phyloP scores from a whole-genome alignment of 92 coral and sea anemone genomes.

The Paramuricea clavata region DNA sequence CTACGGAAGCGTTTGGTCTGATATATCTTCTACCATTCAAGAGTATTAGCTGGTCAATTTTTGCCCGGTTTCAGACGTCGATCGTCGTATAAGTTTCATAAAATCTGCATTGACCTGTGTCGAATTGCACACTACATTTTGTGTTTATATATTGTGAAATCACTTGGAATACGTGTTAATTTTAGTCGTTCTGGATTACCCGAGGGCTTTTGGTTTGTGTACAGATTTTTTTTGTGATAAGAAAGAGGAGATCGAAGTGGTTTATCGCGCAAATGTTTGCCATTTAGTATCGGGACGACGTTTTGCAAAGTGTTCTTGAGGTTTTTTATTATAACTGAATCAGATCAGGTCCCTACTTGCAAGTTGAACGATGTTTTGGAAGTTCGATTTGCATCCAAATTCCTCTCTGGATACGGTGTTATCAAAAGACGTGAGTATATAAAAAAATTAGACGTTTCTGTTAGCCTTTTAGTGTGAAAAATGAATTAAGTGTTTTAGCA shows the following conservation, averaged over 20 bases:
- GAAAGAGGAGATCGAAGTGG: neutral
- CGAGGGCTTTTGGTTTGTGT: conserved; percentile 10
- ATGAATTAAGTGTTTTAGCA: neutral
- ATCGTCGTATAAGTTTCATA: neutral
- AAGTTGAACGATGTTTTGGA: conserved; percentile 95
- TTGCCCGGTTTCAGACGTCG: neutral
- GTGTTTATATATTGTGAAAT: conserved; percentile 1
- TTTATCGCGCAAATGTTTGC: neutral
- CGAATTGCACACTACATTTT: neutral
- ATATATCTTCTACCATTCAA: neutral
- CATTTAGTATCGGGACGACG: neutral
- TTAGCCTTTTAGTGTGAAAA: conserved; percentile 1
- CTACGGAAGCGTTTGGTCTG: neutral
- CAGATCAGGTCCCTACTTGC: conserved; percentile 20
- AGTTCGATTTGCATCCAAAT: conserved; percentile 95
- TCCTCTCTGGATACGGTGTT: conserved; percentile 94
- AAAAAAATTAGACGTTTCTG: neutral
- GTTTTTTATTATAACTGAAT: neutral
- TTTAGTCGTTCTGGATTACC: neutral
- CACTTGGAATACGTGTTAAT: conserved; percentile 4
- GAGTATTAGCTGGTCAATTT: neutral
- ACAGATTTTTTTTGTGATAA: neutral
- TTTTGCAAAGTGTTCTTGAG: neutral
- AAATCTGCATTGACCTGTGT: neutral
- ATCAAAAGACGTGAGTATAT: conserved; percentile 85